Evolutionary conservation across 2,888 invertebrate genomes (phyloP), one percentile per base, ranked within the genome.

Genomic region (Rhabditoides inermis): DNA sequence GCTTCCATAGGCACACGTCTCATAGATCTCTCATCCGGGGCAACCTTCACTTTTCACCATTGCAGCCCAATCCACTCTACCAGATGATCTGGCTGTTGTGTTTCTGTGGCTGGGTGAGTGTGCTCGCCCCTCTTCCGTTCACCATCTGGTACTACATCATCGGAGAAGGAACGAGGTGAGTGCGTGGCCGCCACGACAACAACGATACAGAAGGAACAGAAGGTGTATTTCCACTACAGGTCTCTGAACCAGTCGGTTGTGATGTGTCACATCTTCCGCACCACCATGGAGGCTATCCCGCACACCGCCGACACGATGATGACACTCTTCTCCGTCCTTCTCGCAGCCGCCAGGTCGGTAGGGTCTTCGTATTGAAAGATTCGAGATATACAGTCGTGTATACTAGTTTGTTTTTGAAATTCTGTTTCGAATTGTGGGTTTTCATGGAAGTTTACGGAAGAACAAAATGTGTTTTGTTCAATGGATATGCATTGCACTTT

Each of bases 41-140:
- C 18, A 25, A 10, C 12, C 6, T 6, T 6, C 7, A 7, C 12
- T 10, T 10, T 5, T 49, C 4, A 45, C n/a, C n/a, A 22, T 63
- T 70, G 35, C 55, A 73, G 71, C 71, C 72, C 15, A 73, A 73
- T 52, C 73, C 73, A 1, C 49, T 73, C 5, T 71, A 73, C 47
- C 73, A 75, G 57, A 73, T 73, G 72, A 73, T 73, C 41, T 73
- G 73, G 70, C 53, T 73, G 23, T 51, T 73, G 15, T 68, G 68
- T 23, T 68, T 68, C 32, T 72, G 72, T 52, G 72, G 73, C 20
- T 73, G 73, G 73, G 55, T 70, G 36, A 68, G 69, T 55, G 62
- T 68, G 15, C 60, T 73, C 6, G 61, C 72, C 3, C 73, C 73
- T 4, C 63, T 73, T 39, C 73, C 73, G 18, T 73, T 73, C 49